Evolutionary conservation across 2,888 invertebrate genomes (phyloP).

Genomic region (Agrochola circellaris): DNA sequence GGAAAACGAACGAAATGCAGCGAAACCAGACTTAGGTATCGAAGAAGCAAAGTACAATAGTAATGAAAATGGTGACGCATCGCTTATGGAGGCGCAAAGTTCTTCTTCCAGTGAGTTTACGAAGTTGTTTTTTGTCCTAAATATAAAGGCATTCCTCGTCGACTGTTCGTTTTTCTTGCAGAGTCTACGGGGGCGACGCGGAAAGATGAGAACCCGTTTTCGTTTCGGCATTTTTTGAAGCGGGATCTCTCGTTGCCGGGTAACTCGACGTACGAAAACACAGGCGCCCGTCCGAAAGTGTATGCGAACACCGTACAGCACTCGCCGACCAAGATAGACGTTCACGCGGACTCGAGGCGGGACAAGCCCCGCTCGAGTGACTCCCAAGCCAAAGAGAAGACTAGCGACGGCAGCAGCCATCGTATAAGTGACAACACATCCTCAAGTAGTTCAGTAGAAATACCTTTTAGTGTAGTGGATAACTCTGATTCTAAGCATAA

Average conservation of each 20-base stretch:
- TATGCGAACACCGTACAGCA: constrained; percentile 88
- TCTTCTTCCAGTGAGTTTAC: constrained; percentile 87
- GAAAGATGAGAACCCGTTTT: constrained; percentile 95
- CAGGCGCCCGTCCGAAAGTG: constrained; percentile 95
- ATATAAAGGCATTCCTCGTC: constrained; percentile 81
- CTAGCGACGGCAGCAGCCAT: constrained; percentile 76
- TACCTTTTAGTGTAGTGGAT: constrained; percentile 88
- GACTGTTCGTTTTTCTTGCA: constrained; percentile 79
- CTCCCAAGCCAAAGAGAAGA: constrained; percentile 84
- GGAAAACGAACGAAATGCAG: constrained; percentile 83
- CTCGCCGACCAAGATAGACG: constrained; percentile 85
- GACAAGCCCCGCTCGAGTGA: constrained; percentile 81
- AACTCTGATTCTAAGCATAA: constrained; percentile 88
- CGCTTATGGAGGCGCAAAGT: constrained; percentile 82
- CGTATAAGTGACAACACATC: constrained; percentile 84
- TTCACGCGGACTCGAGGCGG: constrained; percentile 79
- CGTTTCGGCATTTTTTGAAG: constrained; percentile 96
- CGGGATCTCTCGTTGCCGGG: constrained; percentile 91
- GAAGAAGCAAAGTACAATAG: constrained; percentile 87
- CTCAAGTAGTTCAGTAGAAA: constrained; percentile 87
- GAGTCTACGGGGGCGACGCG: constrained; percentile 86
- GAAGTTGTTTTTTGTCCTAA: constrained; percentile 88
- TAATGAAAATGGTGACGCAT: constrained; percentile 83
- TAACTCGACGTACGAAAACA: constrained; percentile 91
- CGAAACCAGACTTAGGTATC: constrained; percentile 88